phyloP scores from a whole-genome alignment of 2,797 vertebrate genomes.

The Zenarchopterus dispar region DNA sequence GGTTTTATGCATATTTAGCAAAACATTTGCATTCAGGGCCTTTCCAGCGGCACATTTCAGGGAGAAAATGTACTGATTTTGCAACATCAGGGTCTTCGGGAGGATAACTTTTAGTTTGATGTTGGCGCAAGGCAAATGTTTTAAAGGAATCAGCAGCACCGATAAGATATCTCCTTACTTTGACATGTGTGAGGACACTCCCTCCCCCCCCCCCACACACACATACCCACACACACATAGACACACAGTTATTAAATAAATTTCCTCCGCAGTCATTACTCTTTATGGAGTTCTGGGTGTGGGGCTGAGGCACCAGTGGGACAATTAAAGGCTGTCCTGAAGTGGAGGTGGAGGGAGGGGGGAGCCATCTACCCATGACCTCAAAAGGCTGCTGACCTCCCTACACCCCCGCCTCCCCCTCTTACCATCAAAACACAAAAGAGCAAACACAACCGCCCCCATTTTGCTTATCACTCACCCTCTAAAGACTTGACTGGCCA shows the following conservation, averaged over 20 bases:
- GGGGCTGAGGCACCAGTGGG: constrained; percentile 19
- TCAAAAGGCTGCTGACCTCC: constrained; percentile 58
- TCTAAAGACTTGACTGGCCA: constrained; percentile 65
- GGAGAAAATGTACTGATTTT: constrained; percentile 19
- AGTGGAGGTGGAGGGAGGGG: constrained; percentile 31
- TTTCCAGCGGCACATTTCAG: constrained; percentile 9
- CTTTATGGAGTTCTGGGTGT: constrained; percentile 44
- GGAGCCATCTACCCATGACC: constrained; percentile 65
- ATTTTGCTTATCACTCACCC: constrained; percentile 54
- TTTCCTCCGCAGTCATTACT: constrained; percentile 40
- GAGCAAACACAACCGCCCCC: constrained; percentile 62
- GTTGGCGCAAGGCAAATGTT: constrained; percentile 40
- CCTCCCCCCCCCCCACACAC: too few species aligned
- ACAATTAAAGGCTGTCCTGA: constrained; percentile 48
- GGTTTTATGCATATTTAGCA: constrained; percentile 39
- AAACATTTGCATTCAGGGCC: constrained; percentile 24
- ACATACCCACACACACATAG: neutral
- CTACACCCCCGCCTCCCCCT: constrained; percentile 17
- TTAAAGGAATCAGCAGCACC: constrained; percentile 27
- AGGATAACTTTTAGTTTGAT: constrained; percentile 53
- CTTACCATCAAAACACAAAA: constrained; percentile 63
- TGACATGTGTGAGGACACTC: constrained; percentile 32
- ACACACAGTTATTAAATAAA: constrained; percentile 42
- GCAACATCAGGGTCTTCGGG: constrained; percentile 11
- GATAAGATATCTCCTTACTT: constrained; percentile 33